Evolutionary conservation across 2,113 vertebrate genomes (phyloP), one percentile per base, ranked within the genome.

Genomic region (Rhinolophus sinicus): DNA sequence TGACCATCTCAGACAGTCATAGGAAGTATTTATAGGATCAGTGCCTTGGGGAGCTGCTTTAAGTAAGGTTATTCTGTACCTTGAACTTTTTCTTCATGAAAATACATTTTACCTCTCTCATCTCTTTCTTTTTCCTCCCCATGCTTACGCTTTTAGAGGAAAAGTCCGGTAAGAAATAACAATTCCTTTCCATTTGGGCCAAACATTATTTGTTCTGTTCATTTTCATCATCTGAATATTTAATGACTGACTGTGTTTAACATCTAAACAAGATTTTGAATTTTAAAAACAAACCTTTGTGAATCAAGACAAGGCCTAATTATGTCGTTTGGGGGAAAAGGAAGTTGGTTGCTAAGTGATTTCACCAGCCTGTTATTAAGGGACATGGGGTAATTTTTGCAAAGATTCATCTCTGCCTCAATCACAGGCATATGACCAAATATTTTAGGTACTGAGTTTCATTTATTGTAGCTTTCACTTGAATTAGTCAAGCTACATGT

Each of bases 91-190:
- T 70, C 78, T 90, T 85, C 5, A 2, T 38, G 62, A 80, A 96
- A 84, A 94, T 94, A 13, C 8, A 40, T 62, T 82, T 98, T 69
- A 84, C 26, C 22, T 97, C 70, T 97, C 73, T 98, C 75, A 87
- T 83, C n/a, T 97, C 77, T 95, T 81, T 95, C 12, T 89, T 98
- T 94, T 93, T 90, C 64, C 86, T 38, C 62, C 73, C 97, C 94
- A 95, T 98, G 96, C 96, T 85, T 98, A 97, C 98, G 2, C 98
- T 98, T 97, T 96, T 98, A 99, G 99, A 99, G 98, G 99, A 99
- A 99, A 99, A 99, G 99, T 99, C 99, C 99, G 99, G 99, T 99
- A 99, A 99, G 99, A 98, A 96, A 97, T 15, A 64, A 11, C 26
- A 81, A 90, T 7, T 35, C 6, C 30, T 97, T 93, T 89, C 70